Base-by-base conservation (phyloP, 2,888 invertebrate species). In the Megalurothrips usitatus region DNA sequence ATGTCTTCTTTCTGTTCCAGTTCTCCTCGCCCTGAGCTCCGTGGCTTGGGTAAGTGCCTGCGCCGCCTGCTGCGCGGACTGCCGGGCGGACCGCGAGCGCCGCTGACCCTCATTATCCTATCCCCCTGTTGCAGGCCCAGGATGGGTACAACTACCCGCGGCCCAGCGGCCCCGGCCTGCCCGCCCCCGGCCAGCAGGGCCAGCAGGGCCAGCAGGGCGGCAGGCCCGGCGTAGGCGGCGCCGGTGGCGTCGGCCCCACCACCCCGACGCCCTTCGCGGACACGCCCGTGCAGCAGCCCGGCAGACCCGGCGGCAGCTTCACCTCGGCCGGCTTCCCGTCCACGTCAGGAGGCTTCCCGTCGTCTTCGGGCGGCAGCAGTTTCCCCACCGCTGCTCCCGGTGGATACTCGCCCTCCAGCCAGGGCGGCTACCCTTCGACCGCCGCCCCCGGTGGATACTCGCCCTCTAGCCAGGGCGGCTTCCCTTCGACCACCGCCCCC, bases 61-160 rank as follows among this genome's bases (percentile, higher is more conserved):
- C n/a, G n/a, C n/a, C n/a, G n/a, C n/a, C n/a, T n/a, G n/a, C n/a
- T n/a, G 34, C 34, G 34, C 34, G 3, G 34, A 2, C 34, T 43
- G 34, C 34, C 6, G 34, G 2, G 34, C 34, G 6, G 34, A 43
- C 34, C 6, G 34, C 6, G 34, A 43, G 34, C 34, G 14, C 58
- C 58, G 34, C 23, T 75, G 23, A n/a, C 11, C 68, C 68, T 58
- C 79, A 81, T 34, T 80, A n/a, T 17, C 17, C 78, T 63, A 81
- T 75, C 68, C n/a, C n/a, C n/a, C 82, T 49, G 80, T 85, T 84
- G 58, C 83, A 92, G 92, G 91, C 90, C 81, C 93, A 94, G 89
- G 91, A 89, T 85, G 94, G 94, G 28, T 95, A 95, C 86, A 91
- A 91, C 83, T 95, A 95, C 87, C 92, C 92, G 83, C 90, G 91